These are phyloP conservation scores for Chloromyia formosa DNA, from an alignment of 2,888 invertebrate species.

Conservation along the genomic window DNA sequence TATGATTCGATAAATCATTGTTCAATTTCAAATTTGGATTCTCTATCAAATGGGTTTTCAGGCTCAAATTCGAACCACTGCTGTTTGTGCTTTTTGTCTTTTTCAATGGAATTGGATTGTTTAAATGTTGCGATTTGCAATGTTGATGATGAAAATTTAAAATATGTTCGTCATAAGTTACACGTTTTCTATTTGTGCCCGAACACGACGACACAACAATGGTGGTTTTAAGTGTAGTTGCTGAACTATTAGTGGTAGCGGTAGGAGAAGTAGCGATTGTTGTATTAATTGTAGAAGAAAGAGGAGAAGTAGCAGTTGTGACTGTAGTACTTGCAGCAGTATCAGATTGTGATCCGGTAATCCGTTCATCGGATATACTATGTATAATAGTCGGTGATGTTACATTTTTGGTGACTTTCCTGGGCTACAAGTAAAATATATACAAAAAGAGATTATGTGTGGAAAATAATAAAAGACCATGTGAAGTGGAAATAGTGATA, in stretches of 20 bases:
- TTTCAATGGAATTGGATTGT: slow-evolving; percentile 49
- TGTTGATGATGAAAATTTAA: slow-evolving; percentile 51
- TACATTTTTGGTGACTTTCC: slow-evolving; percentile 53
- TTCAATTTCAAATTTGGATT: not conserved
- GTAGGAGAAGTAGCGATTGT: slow-evolving; percentile 2
- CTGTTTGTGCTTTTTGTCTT: slow-evolving; percentile 26
- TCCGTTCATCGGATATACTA: slow-evolving; percentile 64
- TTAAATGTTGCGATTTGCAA: slow-evolving; percentile 51
- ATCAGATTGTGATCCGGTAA: not conserved
- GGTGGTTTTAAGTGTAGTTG: slow-evolving; percentile 63
- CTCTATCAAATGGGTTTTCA: too few species aligned
- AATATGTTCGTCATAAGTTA: slow-evolving; percentile 50
- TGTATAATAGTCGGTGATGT: slow-evolving; percentile 64
- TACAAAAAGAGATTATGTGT: slow-evolving; percentile 21
- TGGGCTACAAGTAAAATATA: slow-evolving; percentile 50
- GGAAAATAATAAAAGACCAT: slow-evolving; percentile 15
- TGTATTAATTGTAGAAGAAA: too few species aligned
- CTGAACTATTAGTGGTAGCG: slow-evolving; percentile 55
- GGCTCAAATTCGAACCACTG: not conserved
- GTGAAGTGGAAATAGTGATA: not conserved
- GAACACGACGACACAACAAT: slow-evolving; percentile 52
- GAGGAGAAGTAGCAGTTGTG: too few species aligned
- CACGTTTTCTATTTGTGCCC: slow-evolving; percentile 50
- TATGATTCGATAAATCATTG: slow-evolving; percentile 10
- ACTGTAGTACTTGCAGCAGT: slow-evolving; percentile 1